Conservation (phyloP, 1,140 invertebrate genomes). For the Mercenaria mercenaria region DNA sequence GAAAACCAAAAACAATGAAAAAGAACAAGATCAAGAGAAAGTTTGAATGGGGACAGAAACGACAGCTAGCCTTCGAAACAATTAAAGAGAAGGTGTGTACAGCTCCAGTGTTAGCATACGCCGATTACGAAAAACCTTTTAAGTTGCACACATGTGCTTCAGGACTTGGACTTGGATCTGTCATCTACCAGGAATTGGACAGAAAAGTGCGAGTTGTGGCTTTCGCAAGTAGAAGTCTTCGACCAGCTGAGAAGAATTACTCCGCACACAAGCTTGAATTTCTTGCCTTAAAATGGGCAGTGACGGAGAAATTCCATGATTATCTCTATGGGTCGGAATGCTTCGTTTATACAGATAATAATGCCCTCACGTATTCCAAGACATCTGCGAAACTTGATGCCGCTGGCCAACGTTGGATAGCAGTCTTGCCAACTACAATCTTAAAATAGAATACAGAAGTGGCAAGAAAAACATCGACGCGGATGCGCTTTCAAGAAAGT, state of each 20-base stretch:
- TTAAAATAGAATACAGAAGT: constrained; percentile 18
- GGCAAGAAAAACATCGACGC: constrained; percentile 49
- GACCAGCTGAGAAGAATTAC: constrained; percentile 3
- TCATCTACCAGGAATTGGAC: background rate
- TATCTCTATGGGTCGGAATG: constrained; percentile 56
- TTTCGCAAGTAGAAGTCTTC: background rate
- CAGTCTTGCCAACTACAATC: background rate
- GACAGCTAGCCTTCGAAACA: background rate
- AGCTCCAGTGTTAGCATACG: background rate
- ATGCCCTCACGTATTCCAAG: constrained; percentile 36
- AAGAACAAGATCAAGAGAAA: background rate
- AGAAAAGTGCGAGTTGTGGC: background rate
- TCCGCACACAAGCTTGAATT: constrained; percentile 46
- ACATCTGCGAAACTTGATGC: constrained; percentile 44
- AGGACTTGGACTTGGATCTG: background rate
- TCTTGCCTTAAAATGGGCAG: background rate
- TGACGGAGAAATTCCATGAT: constrained; percentile 39
- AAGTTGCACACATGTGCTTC: background rate
- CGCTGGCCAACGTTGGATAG: constrained; percentile 32
- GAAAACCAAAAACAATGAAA: background rate
- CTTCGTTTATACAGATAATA: constrained; percentile 54
- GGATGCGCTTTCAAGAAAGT: constrained; percentile 1
- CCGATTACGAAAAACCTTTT: background rate
- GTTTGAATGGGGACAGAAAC: background rate
- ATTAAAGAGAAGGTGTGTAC: background rate